Percentiles rank a stretch among this genome's conserved stretches.
These are phyloP conservation scores for Hycleus phaleratus DNA, from an alignment of 1,140 invertebrate species.

Conservation along the genomic window DNA sequence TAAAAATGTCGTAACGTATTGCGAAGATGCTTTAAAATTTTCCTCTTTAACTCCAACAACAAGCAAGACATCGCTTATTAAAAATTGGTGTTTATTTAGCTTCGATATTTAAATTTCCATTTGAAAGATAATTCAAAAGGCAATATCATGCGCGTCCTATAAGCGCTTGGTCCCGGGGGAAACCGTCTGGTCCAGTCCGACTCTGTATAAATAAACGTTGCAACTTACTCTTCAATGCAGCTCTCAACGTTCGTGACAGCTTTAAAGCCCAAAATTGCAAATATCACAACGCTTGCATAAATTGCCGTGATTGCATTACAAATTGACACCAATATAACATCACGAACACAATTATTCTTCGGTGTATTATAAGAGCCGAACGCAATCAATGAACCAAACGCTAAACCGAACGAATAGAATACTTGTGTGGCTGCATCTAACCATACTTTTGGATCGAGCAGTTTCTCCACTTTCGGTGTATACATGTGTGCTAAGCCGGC, in stretches of 20 bases:
- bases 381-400: slow-evolving; percentile 86
- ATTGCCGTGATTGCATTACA: slow-evolving; percentile 89
- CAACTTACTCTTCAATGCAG: slow-evolving; percentile 35
- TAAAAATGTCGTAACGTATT: too few species aligned
- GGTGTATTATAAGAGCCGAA: slow-evolving; percentile 87
- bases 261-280: slow-evolving; percentile 82
- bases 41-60: too few species aligned
- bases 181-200: too few species aligned
- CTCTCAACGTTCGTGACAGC: slow-evolving; percentile 72
- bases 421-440: slow-evolving; percentile 92
- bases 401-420: slow-evolving; percentile 90
- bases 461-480: slow-evolving; percentile 79
- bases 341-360: slow-evolving; percentile 83
- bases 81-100: too few species aligned
- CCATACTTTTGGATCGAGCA: slow-evolving; percentile 79
- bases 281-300: slow-evolving; percentile 88
- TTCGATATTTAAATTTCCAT: too few species aligned
- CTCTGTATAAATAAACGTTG: not conserved
- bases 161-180: too few species aligned
- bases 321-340: slow-evolving; percentile 81
- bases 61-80: too few species aligned
- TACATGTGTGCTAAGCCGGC: slow-evolving; percentile 88
- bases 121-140: too few species aligned
- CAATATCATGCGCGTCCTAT: too few species aligned
- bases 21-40: too few species aligned